phyloP scores from a whole-genome alignment of 2,113 vertebrate species.

The Petroica traversi region DNA sequence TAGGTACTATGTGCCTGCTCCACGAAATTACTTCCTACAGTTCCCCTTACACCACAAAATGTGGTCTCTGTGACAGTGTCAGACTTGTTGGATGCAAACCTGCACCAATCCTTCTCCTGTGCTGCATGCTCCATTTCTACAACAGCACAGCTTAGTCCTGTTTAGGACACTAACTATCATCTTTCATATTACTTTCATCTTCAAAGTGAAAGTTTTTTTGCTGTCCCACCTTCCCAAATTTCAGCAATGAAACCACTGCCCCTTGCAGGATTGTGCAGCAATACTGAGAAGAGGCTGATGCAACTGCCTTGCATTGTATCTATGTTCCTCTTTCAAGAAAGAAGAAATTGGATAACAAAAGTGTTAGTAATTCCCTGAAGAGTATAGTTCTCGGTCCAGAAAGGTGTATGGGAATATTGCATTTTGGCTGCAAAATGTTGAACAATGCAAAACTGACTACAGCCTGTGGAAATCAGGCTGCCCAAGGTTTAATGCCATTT shows the following conservation, averaged over 20 bases:
- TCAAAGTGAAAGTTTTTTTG: not conserved
- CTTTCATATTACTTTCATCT: not conserved
- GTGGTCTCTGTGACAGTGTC: not conserved
- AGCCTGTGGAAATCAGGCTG: not conserved
- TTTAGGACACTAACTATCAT: not conserved
- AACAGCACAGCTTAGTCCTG: not conserved
- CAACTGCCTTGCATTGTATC: not conserved
- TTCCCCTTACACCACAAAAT: not conserved
- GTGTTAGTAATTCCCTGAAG: not conserved
- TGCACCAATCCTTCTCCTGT: not conserved
- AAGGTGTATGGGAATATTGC: not conserved
- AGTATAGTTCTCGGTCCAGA: not conserved
- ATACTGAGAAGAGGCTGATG: not conserved
- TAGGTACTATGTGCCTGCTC: not conserved
- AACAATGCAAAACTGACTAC: not conserved
- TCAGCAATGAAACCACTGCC: not conserved
- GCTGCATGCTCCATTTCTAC: not conserved
- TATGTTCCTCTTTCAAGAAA: not conserved
- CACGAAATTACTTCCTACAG: not conserved
- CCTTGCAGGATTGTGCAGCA: not conserved
- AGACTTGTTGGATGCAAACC: not conserved
- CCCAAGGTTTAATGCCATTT: not conserved
- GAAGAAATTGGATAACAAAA: not conserved
- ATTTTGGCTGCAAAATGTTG: not conserved
- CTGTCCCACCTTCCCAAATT: not conserved